Evolutionary conservation across 2,888 invertebrate species (phyloP).

Genomic region (Drosophila formosana): DNA sequence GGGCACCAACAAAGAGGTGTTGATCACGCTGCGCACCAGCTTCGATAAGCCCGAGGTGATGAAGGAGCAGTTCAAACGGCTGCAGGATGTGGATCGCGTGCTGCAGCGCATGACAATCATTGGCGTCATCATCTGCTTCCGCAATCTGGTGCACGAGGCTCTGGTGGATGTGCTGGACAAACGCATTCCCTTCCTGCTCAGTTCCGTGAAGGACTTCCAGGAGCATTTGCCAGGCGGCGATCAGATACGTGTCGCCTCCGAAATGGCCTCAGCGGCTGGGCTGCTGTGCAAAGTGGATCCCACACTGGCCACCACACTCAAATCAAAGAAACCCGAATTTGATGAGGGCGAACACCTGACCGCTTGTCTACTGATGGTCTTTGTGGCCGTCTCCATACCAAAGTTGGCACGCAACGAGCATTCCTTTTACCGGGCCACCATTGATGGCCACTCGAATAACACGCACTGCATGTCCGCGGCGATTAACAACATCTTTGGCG

Average conservation of each 20-base stretch:
- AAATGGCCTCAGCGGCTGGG: conserved; percentile 99
- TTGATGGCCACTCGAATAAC: conserved; percentile 98
- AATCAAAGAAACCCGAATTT: conserved; percentile 94
- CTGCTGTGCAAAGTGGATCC: conserved; percentile 97
- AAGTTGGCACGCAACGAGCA: conserved; percentile 95
- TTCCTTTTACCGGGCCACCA: conserved; percentile 94
- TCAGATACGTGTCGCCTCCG: conserved; percentile 95
- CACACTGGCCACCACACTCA: conserved; percentile 94
- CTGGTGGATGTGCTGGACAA: conserved; percentile 96
- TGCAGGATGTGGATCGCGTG: conserved; percentile 97
- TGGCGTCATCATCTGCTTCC: conserved; percentile 98
- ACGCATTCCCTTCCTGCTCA: conserved; percentile 97
- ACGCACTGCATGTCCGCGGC: conserved; percentile 99
- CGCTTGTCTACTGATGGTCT: conserved; percentile 98
- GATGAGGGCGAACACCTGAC: conserved; percentile 97
- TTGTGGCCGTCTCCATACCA: conserved; percentile 98
- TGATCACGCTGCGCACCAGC: conserved; percentile 95
- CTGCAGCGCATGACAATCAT: conserved; percentile 98
- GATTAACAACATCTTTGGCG: conserved; percentile 97
- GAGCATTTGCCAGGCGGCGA: conserved; percentile 96
- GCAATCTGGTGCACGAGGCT: conserved; percentile 97
- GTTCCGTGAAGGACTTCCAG: conserved; percentile 97
- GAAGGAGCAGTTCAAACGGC: conserved; percentile 96
- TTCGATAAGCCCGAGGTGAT: conserved; percentile 99
- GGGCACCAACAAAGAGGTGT: conserved; percentile 95